These are phyloP conservation scores for Axis porcinus DNA, from an alignment of 2,113 vertebrate genomes.

Conservation along the genomic window DNA sequence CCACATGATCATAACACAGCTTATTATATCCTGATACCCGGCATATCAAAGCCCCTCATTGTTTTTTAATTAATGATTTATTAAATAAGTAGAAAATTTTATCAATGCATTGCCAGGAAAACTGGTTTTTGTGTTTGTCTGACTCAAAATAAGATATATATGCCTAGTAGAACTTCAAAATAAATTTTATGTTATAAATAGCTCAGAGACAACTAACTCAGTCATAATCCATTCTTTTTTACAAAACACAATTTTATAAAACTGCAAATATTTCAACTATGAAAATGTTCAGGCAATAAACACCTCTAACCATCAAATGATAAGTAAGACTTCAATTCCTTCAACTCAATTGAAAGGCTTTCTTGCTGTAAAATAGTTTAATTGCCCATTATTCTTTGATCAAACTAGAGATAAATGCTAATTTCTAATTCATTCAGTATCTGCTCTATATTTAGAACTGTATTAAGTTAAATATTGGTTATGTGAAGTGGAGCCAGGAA, in stretches of 20 bases:
- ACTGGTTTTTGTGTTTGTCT: not conserved
- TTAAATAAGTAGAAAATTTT: not conserved
- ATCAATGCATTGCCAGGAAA: not conserved
- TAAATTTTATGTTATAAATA: not conserved
- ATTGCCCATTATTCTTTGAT: not conserved
- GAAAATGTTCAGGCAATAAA: not conserved
- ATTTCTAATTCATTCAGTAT: not conserved
- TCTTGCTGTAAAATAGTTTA: not conserved
- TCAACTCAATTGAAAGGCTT: not conserved
- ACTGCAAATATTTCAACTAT: not conserved
- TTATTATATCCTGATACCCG: not conserved
- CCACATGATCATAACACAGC: not conserved
- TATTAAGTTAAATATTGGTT: not conserved
- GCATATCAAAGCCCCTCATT: not conserved
- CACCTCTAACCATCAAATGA: not conserved
- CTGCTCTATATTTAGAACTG: not conserved
- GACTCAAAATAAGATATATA: not conserved
- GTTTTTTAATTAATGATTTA: not conserved
- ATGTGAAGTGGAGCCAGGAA: not conserved
- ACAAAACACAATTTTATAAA: not conserved
- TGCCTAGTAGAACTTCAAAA: not conserved
- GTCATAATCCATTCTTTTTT: not conserved
- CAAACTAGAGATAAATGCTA: not conserved
- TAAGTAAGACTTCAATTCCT: not conserved
- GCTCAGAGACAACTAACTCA: not conserved